Percentiles rank a stretch among this genome's conserved stretches.
phyloP scores from a whole-genome alignment of 1,140 invertebrate species.

The Aphelenchoides fujianensis region DNA sequence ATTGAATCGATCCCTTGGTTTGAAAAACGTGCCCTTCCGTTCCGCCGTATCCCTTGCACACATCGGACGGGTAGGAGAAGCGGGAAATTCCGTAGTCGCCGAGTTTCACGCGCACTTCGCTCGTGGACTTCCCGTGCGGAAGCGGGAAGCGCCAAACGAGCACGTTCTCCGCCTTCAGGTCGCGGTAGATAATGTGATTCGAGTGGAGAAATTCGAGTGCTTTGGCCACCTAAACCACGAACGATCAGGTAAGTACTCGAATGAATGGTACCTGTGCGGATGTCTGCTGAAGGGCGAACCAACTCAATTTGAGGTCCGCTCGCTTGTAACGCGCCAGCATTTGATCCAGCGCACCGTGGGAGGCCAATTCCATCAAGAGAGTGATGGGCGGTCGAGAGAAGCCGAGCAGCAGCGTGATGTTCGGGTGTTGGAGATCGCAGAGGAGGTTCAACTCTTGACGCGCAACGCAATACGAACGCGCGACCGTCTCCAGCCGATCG shows the following conservation, averaged over 20 bases:
- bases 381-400: constrained; percentile 83
- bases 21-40: no score
- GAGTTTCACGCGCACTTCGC: constrained; percentile 74
- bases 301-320: constrained; percentile 76
- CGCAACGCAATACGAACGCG: constrained; percentile 88
- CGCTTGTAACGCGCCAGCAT: constrained; percentile 77
- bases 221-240: constrained; percentile 71
- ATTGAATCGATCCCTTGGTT: no score
- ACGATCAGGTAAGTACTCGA: constrained; percentile 10
- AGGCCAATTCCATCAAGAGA: constrained; percentile 83
- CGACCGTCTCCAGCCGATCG: constrained; percentile 78
- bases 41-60: constrained; percentile 88
- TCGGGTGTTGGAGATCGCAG: constrained; percentile 76
- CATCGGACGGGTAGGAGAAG: constrained; percentile 58
- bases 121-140: constrained; percentile 43
- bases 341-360: constrained; percentile 80
- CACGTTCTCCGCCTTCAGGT: constrained; percentile 97
- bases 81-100: constrained; percentile 64
- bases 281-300: constrained; percentile 77
- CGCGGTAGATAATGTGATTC: constrained; percentile 85
- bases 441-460: constrained; percentile 88
- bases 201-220: constrained; percentile 93
- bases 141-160: constrained; percentile 71
- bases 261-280: constrained; percentile 72
- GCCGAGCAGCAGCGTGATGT: constrained; percentile 83